Percentiles rank a stretch among this genome's conserved stretches.
Conservation (phyloP, 1,140 invertebrate genomes). For the Aphidius ervi region DNA sequence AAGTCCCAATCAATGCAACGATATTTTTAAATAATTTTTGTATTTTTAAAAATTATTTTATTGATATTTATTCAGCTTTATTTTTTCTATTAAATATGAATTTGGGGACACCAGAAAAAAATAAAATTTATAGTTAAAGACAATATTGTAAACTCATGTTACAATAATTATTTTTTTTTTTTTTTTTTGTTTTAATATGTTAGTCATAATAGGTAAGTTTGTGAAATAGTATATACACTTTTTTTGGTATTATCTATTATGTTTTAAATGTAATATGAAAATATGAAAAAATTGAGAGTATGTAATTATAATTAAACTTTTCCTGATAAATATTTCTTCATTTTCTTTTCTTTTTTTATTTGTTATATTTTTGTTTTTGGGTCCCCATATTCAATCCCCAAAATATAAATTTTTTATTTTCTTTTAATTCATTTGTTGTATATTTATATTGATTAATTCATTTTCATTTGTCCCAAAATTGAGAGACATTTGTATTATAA, state of each 20-base stretch:
- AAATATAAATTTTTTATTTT: not conserved
- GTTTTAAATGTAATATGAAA: constrained; percentile 9
- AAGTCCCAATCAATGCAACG: constrained; percentile 14
- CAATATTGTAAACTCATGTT: not conserved
- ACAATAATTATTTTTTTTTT: constrained; percentile 6
- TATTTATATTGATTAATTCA: not conserved
- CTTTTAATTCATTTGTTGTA: constrained; percentile 10
- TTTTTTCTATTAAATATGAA: not conserved
- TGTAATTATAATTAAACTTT: constrained; percentile 1
- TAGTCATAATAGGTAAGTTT: constrained; percentile 1
- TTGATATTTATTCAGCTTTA: not conserved
- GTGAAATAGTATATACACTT: constrained; percentile 7
- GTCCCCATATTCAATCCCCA: no score
- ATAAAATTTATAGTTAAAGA: not conserved
- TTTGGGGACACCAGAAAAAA: not conserved
- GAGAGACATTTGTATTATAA: no score
- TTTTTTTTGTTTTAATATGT: not conserved
- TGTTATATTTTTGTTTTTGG: no score
- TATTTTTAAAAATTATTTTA: not conserved
- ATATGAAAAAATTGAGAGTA: constrained; percentile 6
- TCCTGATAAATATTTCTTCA: not conserved
- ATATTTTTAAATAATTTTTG: constrained; percentile 13
- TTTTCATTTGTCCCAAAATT: no score
- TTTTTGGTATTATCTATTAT: not conserved
- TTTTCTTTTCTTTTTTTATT: no score